Evolutionary conservation across 2,797 vertebrate species (phyloP), one percentile per base, ranked within the genome.

Genomic region (Pogoniulus pusillus): DNA sequence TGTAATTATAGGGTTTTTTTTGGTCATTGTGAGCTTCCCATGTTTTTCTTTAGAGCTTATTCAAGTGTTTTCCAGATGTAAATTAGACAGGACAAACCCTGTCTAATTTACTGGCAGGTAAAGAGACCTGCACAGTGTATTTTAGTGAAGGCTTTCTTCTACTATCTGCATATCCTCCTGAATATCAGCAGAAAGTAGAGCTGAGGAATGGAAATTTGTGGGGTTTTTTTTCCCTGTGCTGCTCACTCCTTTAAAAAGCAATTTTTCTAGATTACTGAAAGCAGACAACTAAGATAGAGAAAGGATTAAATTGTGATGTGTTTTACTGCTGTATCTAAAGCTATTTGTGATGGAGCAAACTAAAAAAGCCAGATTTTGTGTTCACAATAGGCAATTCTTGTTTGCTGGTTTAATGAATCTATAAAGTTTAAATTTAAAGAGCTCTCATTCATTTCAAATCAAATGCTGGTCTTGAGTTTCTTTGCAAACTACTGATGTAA

Each of bases 231-330:
- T 73, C 1, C 1, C 22, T 47, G 16, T 59, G 10, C 13, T 75
- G 22, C 30, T 73, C 29, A 51, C 10, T 86, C 68, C 79, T 63
- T 59, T 86, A 62, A 81, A 81, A 45, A 45, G 6, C 15, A 53
- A 15, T 82, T 89, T 72, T 90, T 88, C 60, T 82, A n/a, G 29
- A 71, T 82, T 91, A 64, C 20, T 74, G 29, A 87, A 74, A 91
- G 23, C 37, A 79, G 68, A 45, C 16, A 88, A 45, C 15, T 68
- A 41, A 82, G 3, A 68, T 34, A 8, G 26, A 62, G 26, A 43
- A 84, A 75, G 55, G 1, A 76, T 66, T 75, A 76, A 35, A 70
- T 84, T 76, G 66, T 49, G 1, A 41, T 74, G 27, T 45, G 12
- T 68, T 82, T 90, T 80, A 68, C 16, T 88, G 11, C 53, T 73